phyloP scores from a whole-genome alignment of 2,888 invertebrate genomes.

The Campaea margaritaria region DNA sequence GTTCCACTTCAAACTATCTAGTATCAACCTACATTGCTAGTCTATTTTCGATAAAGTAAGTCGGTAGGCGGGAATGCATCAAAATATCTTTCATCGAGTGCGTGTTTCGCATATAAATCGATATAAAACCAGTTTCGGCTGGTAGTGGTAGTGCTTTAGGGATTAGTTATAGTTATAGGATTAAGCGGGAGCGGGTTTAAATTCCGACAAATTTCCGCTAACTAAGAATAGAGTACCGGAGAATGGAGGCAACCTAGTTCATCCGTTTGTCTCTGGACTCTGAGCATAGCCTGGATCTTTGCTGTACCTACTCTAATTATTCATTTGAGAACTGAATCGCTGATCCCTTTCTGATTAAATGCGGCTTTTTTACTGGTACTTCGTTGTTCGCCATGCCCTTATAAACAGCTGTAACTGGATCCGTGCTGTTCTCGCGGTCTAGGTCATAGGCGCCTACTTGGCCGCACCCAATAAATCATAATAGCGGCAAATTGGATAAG shows the following conservation, averaged over 20 bases:
- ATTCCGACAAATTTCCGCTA: neutral
- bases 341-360: too few relatives aligned
- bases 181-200: constrained; percentile 10
- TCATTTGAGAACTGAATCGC: too few relatives aligned
- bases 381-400: too few relatives aligned
- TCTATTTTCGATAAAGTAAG: constrained; percentile 9
- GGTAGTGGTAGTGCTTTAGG: constrained; percentile 21
- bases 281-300: too few relatives aligned
- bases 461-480: constrained; percentile 78
- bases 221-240: neutral
- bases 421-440: constrained; percentile 56
- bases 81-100: constrained; percentile 4
- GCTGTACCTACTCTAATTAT: too few relatives aligned
- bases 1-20: neutral
- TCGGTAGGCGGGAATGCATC: constrained; percentile 8
- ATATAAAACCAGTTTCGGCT: constrained; percentile 34
- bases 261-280: too few relatives aligned
- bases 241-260: too few relatives aligned
- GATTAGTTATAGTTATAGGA: constrained; percentile 5
- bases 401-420: neutral
- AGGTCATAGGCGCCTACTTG: constrained; percentile 75
- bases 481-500: constrained; percentile 82
- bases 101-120: constrained; percentile 15
- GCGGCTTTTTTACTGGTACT: too few relatives aligned
- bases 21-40: neutral